Conservation (phyloP, 1,140 invertebrate species). For the Neelides sp. region DNA sequence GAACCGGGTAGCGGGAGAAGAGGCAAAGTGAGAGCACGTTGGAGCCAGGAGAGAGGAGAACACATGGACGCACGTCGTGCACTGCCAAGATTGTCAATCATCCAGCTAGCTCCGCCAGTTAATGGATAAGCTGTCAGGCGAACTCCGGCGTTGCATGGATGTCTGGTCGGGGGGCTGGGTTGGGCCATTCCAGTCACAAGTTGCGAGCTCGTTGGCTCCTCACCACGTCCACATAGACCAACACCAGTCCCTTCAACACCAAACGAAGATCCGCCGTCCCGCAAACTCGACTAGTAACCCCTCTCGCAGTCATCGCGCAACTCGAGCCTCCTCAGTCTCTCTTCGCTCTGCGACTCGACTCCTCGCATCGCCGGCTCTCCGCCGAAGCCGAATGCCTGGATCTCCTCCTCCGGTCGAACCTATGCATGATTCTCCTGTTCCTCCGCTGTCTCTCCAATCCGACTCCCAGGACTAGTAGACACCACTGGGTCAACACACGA, state of each 20-base stretch:
- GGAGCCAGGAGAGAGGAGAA: no score
- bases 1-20: no score
- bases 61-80: constrained; percentile 25
- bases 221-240: constrained; percentile 2
- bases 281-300: background rate
- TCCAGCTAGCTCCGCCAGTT: constrained; percentile 18
- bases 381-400: no score
- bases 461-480: no score
- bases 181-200: constrained; percentile 15
- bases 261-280: background rate
- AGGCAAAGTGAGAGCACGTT: no score
- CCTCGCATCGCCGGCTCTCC: background rate
- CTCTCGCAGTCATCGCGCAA: background rate
- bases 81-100: constrained; percentile 29
- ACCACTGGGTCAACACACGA: no score
- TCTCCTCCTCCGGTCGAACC: no score
- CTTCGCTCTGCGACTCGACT: background rate
- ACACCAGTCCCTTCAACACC: constrained; percentile 7
- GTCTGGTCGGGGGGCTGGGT: constrained; percentile 22
- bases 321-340: background rate
- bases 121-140: constrained; percentile 27
- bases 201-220: constrained; percentile 12
- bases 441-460: no score
- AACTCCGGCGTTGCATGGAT: constrained; percentile 22
- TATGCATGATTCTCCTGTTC: no score